A percentile compares a stretch with the other conserved stretches of the same genome.
phyloP scores from a whole-genome alignment of 2,888 invertebrate species.

The Caenorhabditis becei region DNA sequence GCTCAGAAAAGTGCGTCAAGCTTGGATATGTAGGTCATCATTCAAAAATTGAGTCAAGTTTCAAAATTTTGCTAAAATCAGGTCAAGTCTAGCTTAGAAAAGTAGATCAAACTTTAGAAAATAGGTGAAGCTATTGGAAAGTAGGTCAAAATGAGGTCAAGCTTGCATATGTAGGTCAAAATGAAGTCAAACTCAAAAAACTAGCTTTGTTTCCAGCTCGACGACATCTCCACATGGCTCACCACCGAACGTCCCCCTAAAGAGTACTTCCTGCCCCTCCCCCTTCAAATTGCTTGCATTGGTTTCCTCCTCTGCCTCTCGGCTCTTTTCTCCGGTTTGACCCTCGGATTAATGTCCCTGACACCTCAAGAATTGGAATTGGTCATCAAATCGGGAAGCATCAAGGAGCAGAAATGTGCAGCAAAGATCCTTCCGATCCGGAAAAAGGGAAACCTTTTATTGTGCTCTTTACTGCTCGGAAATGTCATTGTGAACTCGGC shows the following conservation, averaged over 20 bases:
- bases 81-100: no score
- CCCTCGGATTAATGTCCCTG: conserved; percentile 95
- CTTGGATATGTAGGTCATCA: no score
- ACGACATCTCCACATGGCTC: conserved; percentile 75
- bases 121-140: no score
- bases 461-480: conserved; percentile 88
- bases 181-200: background rate
- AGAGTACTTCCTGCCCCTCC: conserved; percentile 73
- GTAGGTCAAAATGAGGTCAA: no score
- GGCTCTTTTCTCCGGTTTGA: conserved; percentile 95
- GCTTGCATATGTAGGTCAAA: no score
- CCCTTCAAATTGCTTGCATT: conserved; percentile 83
- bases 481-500: conserved; percentile 84
- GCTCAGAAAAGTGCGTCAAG: no score
- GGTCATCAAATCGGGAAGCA: conserved; percentile 77
- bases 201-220: conserved; percentile 59
- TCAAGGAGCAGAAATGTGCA: conserved; percentile 86
- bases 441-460: conserved; percentile 93
- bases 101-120: no score
- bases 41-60: no score
- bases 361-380: conserved; percentile 85
- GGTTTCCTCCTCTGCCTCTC: conserved; percentile 90
- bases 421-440: conserved; percentile 91
- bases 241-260: conserved; percentile 75
- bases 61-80: no score